Evolutionary conservation across 2,888 invertebrate genomes (phyloP).

Genomic region (Microdon myrmicae): DNA sequence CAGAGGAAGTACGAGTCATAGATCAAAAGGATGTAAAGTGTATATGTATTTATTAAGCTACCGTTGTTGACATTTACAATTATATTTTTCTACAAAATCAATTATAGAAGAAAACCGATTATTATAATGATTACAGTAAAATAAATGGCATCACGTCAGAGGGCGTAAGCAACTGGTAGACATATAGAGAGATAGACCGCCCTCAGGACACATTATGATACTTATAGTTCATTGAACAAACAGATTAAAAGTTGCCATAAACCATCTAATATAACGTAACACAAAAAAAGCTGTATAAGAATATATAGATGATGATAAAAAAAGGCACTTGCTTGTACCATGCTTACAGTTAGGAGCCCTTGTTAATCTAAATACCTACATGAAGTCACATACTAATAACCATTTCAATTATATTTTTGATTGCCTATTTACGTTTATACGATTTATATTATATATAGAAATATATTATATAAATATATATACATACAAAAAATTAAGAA

Average conservation of each 20-base stretch:
- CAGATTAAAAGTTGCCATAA: not conserved
- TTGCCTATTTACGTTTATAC: slow-evolving; percentile 7
- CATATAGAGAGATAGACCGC: not conserved
- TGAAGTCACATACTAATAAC: slow-evolving; percentile 6
- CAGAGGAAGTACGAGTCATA: too few relatives aligned
- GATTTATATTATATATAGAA: slow-evolving; percentile 11
- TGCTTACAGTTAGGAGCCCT: too few relatives aligned
- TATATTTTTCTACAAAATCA: slow-evolving; percentile 52
- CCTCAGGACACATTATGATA: not conserved
- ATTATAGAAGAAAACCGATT: slow-evolving; percentile 39
- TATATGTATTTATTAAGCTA: slow-evolving; percentile 30
- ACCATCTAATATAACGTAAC: not conserved
- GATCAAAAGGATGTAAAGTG: too few relatives aligned
- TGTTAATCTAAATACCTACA: too few relatives aligned
- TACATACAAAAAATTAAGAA: slow-evolving; percentile 1
- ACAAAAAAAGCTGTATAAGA: not conserved
- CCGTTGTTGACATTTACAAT: slow-evolving; percentile 49
- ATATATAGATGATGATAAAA: not conserved
- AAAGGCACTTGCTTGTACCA: slow-evolving; percentile 29
- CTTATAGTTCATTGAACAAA: not conserved
- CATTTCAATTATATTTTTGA: slow-evolving; percentile 4
- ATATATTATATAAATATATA: slow-evolving; percentile 3
- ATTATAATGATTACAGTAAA: slow-evolving; percentile 15
- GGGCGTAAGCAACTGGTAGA: not conserved
- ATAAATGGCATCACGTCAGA: slow-evolving; percentile 13